These are phyloP conservation scores for Hemithea aestivaria DNA, from an alignment of 2,888 invertebrate genomes.

Conservation along the genomic window DNA sequence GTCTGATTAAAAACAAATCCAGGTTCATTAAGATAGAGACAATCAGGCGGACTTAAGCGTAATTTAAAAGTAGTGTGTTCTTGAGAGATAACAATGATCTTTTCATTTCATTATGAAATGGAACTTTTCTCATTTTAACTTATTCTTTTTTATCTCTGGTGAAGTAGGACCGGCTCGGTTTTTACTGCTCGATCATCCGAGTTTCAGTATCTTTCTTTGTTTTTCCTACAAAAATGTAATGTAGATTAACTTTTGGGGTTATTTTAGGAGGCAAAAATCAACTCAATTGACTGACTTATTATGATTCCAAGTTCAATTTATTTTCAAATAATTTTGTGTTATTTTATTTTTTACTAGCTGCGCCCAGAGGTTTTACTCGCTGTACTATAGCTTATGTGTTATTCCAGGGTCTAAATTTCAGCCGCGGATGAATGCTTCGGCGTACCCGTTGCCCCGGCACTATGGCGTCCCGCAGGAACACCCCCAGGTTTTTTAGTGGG, in stretches of 20 bases:
- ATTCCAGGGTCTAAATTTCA: too few species aligned
- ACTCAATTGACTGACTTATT: too few species aligned
- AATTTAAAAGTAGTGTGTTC: constrained; percentile 63
- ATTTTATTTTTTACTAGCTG: too few species aligned
- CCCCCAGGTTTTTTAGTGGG: too few species aligned
- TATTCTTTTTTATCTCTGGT: constrained; percentile 55
- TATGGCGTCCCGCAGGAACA: too few species aligned
- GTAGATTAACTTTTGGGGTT: constrained; percentile 8
- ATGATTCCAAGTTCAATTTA: too few species aligned
- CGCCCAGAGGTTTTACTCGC: too few species aligned
- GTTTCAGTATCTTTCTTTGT: constrained; percentile 25
- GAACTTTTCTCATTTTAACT: constrained; percentile 75
- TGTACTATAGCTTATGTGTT: too few species aligned
- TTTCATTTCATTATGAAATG: constrained; percentile 70
- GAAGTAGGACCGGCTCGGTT: constrained; percentile 33
- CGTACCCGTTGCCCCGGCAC: too few species aligned
- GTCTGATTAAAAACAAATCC: too few species aligned
- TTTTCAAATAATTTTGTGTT: too few species aligned
- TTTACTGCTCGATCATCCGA: constrained; percentile 50
- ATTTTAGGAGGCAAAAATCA: constrained; percentile 1
- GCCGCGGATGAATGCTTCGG: too few species aligned
- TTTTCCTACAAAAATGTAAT: constrained; percentile 10
- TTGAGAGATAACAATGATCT: constrained; percentile 61
- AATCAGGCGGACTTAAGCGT: constrained; percentile 45
- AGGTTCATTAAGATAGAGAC: constrained; percentile 29